Conservation (phyloP, 2,888 invertebrate species). For the Yponomeuta plumbellus region DNA sequence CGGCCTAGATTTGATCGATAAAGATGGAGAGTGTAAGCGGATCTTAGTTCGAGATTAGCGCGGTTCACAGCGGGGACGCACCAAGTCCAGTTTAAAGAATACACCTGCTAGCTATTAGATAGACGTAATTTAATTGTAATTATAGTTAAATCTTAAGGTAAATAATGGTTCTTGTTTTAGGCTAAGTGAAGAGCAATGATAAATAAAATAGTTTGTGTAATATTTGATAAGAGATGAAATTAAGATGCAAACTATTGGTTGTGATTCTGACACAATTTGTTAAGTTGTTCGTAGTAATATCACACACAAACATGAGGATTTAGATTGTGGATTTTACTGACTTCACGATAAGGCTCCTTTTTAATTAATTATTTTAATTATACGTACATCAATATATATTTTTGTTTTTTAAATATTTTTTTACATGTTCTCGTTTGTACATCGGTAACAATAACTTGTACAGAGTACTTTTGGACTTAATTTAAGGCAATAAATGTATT, state of each 20-base stretch:
- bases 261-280: conserved; percentile 76
- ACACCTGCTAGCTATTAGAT: conserved; percentile 73
- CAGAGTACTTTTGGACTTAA: conserved; percentile 77
- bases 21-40: too few relatives aligned
- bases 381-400: conserved; percentile 26
- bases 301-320: conserved; percentile 39
- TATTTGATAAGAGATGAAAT: conserved; percentile 71
- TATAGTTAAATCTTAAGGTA: conserved; percentile 62
- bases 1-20: too few relatives aligned
- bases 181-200: conserved; percentile 74
- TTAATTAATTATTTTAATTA: conserved; percentile 36
- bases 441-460: conserved; percentile 76
- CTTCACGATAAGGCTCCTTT: conserved; percentile 62
- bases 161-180: conserved; percentile 76
- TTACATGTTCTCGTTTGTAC: conserved; percentile 74
- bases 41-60: too few relatives aligned
- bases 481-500: conserved; percentile 77
- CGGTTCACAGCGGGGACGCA: conserved; percentile 32
- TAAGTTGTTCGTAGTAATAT: conserved; percentile 70
- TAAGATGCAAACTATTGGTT: conserved; percentile 74
- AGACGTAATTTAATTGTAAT: conserved; percentile 73
- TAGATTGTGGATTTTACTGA: conserved; percentile 47
- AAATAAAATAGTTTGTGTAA: conserved; percentile 72
- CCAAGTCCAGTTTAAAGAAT: conserved; percentile 53
- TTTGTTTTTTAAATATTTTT: conserved; percentile 60